Conservation (phyloP, 2,797 vertebrate species). For the Enteromius afrohamiltoni region DNA sequence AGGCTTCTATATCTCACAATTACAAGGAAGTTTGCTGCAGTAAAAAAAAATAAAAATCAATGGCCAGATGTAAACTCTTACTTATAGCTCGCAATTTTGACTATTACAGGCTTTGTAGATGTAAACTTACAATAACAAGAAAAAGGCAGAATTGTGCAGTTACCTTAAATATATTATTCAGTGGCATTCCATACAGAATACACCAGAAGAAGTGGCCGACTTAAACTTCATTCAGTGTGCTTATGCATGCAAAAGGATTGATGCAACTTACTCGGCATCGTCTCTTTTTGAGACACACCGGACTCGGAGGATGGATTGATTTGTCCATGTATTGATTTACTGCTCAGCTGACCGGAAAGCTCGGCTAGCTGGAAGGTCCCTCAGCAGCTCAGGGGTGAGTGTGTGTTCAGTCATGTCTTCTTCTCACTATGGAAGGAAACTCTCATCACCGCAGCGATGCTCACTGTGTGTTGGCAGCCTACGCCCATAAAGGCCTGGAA, state of each 20-base stretch:
- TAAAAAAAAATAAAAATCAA: not conserved
- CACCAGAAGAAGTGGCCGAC: not conserved
- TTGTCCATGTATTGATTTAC: slow-evolving; percentile 8
- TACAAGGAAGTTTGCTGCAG: too few relatives aligned
- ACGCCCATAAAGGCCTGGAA: slow-evolving; percentile 42
- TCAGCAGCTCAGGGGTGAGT: slow-evolving; percentile 18
- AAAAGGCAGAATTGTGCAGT: not conserved
- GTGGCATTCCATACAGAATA: not conserved
- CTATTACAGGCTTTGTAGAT: not conserved
- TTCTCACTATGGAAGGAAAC: slow-evolving; percentile 65
- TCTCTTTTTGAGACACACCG: not conserved
- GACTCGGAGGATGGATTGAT: slow-evolving; percentile 12
- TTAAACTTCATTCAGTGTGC: not conserved
- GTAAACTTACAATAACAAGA: not conserved
- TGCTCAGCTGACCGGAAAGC: slow-evolving; percentile 34
- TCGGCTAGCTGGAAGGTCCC: slow-evolving; percentile 23
- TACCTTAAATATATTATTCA: not conserved
- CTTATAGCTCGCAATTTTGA: not conserved
- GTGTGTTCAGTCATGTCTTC: slow-evolving; percentile 26
- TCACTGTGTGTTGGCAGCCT: slow-evolving; percentile 49
- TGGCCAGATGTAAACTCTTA: not conserved
- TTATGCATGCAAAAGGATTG: not conserved
- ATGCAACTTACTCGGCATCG: not conserved
- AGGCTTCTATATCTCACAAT: not conserved
- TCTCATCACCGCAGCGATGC: slow-evolving; percentile 68